A percentile compares a stretch with the other conserved stretches of the same genome.
Conservation (phyloP, 2,113 vertebrate genomes). For the Centropus bengalensis region DNA sequence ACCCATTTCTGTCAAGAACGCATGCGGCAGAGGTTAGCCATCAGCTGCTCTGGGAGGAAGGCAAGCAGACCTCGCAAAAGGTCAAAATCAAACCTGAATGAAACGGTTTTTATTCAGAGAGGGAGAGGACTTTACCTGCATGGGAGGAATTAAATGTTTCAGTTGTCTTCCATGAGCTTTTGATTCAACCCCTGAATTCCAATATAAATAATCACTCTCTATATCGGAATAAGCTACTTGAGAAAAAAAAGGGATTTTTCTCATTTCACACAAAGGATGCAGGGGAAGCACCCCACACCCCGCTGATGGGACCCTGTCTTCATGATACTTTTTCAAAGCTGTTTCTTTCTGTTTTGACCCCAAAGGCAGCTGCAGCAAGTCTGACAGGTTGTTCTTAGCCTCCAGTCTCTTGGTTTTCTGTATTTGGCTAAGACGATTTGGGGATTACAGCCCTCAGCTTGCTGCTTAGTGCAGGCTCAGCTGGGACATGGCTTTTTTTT, state of each 20-base stretch:
- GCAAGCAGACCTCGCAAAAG: neutral
- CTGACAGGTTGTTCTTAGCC: neutral
- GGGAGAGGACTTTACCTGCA: neutral
- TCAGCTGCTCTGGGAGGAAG: neutral
- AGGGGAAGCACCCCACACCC: too few relatives aligned
- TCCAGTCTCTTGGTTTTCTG: conserved; percentile 10
- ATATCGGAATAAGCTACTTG: neutral
- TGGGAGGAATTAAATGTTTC: neutral
- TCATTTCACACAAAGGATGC: too few relatives aligned
- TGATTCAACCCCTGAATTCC: neutral
- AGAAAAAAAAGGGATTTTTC: too few relatives aligned
- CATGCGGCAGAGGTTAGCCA: neutral
- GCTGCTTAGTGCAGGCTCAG: conserved; percentile 27
- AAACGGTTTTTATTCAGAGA: neutral
- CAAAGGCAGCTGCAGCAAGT: neutral
- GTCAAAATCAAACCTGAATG: neutral
- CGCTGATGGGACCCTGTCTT: neutral
- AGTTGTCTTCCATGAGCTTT: neutral
- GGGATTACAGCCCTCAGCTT: conserved; percentile 36
- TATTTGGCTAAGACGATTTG: conserved; percentile 17
- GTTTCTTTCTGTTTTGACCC: neutral
- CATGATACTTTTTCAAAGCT: fast-evolving
- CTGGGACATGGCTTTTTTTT: neutral
- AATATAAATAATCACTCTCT: neutral
- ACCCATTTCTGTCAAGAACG: neutral